These are phyloP conservation scores for Anagyrus pseudococci DNA, from an alignment of 2,888 invertebrate genomes.

Conservation along the genomic window DNA sequence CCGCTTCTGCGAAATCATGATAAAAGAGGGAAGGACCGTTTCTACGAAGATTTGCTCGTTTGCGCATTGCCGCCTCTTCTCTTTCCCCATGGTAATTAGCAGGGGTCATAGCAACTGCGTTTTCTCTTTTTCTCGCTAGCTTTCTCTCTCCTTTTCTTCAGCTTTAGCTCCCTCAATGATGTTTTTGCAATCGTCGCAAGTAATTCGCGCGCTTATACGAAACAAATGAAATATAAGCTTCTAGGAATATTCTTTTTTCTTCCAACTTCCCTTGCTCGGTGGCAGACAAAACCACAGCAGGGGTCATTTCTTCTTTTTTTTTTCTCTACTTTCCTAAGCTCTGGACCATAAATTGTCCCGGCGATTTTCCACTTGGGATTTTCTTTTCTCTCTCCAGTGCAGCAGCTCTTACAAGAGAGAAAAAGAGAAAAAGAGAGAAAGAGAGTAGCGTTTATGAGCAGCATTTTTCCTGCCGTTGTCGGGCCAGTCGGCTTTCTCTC, in stretches of 20 bases:
- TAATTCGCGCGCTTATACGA: neutral
- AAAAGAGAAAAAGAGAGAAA: too few species aligned
- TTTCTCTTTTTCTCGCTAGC: too few species aligned
- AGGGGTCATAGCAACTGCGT: too few species aligned
- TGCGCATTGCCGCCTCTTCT: neutral
- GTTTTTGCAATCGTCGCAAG: neutral
- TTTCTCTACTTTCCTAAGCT: neutral
- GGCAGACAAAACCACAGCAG: too few species aligned
- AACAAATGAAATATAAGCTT: neutral
- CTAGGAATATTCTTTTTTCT: neutral
- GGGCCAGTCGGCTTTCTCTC: too few species aligned
- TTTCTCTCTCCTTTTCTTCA: too few species aligned
- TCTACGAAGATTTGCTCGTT: neutral
- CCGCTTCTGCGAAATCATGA: neutral
- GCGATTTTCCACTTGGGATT: neutral
- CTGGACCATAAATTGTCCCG: conserved; percentile 5
- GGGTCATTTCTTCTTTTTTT: neutral
- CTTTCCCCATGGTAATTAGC: neutral
- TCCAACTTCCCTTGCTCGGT: neutral
- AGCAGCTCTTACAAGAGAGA: neutral
- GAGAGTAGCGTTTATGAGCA: too few species aligned
- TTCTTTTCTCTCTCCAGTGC: conserved; percentile 27
- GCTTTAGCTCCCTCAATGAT: neutral
- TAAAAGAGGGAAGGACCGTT: neutral
- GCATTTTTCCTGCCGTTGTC: too few species aligned